Evolutionary conservation across 53 echinoderm and acorn worm species (phyloP).

Genomic region (Mesocentrotus franciscanus): DNA sequence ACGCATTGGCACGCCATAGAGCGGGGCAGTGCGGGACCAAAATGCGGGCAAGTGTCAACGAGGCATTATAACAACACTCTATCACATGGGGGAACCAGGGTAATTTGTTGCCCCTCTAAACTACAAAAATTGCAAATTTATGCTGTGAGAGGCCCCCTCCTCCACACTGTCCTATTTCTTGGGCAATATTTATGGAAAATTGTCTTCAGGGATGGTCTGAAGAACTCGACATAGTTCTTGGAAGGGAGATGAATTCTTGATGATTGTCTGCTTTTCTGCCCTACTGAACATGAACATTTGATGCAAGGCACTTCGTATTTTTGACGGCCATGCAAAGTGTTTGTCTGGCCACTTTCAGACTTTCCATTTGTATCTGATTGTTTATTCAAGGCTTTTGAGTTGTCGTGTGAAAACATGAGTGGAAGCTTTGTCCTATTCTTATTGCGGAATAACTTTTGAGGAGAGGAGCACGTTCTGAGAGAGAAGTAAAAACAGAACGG

Average conservation of each 20-base stretch:
- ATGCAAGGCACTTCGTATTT: background rate
- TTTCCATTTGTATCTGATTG: background rate
- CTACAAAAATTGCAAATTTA: too few relatives aligned
- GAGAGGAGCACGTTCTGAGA: background rate
- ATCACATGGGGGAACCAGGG: too few relatives aligned
- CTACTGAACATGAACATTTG: background rate
- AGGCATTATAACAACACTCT: too few relatives aligned
- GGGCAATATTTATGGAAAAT: too few relatives aligned
- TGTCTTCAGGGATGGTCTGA: too few relatives aligned
- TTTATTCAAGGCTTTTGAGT: conserved; percentile 7
- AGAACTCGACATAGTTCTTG: background rate
- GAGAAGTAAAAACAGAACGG: background rate
- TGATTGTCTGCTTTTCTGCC: background rate
- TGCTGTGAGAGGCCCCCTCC: background rate
- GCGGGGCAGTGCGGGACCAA: too few relatives aligned
- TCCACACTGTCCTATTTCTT: background rate
- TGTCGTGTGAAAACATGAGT: conserved; percentile 12
- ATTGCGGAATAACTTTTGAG: background rate
- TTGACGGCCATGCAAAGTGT: conserved; percentile 20
- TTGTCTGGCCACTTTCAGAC: background rate
- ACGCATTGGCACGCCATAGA: too few relatives aligned
- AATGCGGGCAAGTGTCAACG: too few relatives aligned
- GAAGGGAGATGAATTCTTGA: background rate
- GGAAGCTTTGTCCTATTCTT: background rate
- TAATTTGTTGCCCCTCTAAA: too few relatives aligned